Base-by-base conservation (phyloP, 2,888 invertebrate genomes). In the Microctonus hyperodae region DNA sequence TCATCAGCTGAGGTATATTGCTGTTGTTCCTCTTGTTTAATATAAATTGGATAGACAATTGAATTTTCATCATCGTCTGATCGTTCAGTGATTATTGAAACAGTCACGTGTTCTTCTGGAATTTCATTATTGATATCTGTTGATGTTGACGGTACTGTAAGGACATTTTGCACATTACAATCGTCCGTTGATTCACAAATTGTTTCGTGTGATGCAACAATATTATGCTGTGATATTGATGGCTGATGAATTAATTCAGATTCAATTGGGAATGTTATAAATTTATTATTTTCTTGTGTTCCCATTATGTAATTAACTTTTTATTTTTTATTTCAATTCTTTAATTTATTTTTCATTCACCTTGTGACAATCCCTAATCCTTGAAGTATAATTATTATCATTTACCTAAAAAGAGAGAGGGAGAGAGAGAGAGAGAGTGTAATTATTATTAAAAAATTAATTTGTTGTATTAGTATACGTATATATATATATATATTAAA, bases 1-100 rank as follows among this genome's bases (percentile, higher is more conserved):
- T 83, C 82, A 20, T 83, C 83, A 1, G 81, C 83, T 0, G 82
- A 82, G 0, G 79, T 83, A 22, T 81, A 79, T 50, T 77, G 79
- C 9, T 79, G 78, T n/a, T 74, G 76, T 28, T 78, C 76, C 62
- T 83, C 81, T 55, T 81, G 72, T 35, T 82, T 82, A 56, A 81
- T 78, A 13, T 80, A 80, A 68, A 81, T 78, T n/a, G 77, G 73
- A 58, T 78, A 80, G 7, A 76, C 74, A 9, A 74, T 71, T 0
- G 77, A 64, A 7, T 67, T 71, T 25, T 75, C 75, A 1, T 79
- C 78, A 0, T 79, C 80, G 0, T 79, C 77, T 0, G 79, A 76
- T 20, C 70, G 75, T 23, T 79, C 80, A 0, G 74, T 68, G 55
- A 81, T 60, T 25, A 81, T 80, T 63, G 79, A 76, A 0, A 77